Evolutionary conservation across 2,888 invertebrate genomes (phyloP), one percentile per base, ranked within the genome.

Genomic region (Arctia plantaginis): DNA sequence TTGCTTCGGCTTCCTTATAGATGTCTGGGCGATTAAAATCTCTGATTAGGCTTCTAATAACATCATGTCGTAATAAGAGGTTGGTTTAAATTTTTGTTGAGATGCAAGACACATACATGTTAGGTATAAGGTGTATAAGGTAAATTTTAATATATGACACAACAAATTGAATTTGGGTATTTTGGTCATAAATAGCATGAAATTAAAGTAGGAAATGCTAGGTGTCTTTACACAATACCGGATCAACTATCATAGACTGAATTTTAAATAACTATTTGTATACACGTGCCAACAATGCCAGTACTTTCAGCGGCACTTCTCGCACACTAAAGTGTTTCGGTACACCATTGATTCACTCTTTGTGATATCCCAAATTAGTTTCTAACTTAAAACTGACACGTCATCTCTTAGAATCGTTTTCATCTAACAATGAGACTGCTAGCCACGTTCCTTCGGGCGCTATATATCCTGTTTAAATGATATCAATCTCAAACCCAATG

Each of bases 331-430:
- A 88, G 89, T 91, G 93, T 94, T 94, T 93, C 93, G 90, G 93
- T 90, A 91, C 90, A 91, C 90, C 93, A 94, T 94, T 92, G 93
- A 93, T 92, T 76, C 73, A 91, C 91, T 93, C 93, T 94, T 94
- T 94, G 95, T 95, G 92, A 93, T 94, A 93, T 92, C 91, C 90
- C 93, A 95, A 95, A 95, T 95, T 95, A 95, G 95, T 95, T 95
- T 95, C 94, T 86, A 89, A 93, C 89, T 87, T 87, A 89, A 94
- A 95, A 94, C 88, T 89, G 92, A 90, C 93, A 85, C 89, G 95
- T 95, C 95, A 95, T 95, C 93, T 90, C 89, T 90, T 90, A 92
- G 94, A 94, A 93, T 93, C 93, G 92, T 93, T 94, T 93, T 93
- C 93, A 90, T 88, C 90, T 92, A 93, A 95, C 95, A 95, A 95